Evolutionary conservation across 2,797 vertebrate genomes (phyloP), one percentile per base, ranked within the genome.

Genomic region (Anabacerthia variegaticeps): DNA sequence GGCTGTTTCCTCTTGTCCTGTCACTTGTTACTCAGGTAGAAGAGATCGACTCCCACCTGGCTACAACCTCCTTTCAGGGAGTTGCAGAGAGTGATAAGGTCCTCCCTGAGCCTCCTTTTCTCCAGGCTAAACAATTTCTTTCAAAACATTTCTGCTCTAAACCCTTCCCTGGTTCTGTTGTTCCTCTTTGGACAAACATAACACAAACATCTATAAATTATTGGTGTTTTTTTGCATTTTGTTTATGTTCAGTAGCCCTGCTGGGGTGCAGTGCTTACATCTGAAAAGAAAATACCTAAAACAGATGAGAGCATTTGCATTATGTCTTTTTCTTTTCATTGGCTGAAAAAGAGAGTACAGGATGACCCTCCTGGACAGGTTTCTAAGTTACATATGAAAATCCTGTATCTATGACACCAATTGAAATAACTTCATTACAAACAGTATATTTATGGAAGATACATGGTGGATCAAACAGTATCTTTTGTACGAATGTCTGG

Each of bases 41-140:
- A 84, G 24, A 69, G 26, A 39, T 4, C 0, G 1, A 9, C 4
- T 5, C 9, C 4, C 21, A 10, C 24, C 19, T 39, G 2, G 2
- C 16, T 87, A 10, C 15, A 43, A 5, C 17, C 15, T 43, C 17
- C 7, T 30, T 43, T 59, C 44, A 39, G 34, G 5, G 6, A 34
- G 1, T 7, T 77, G 36, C 22, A 44, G 24, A 43, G 32, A 43
- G 11, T 1, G 0, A 22, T 9, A 10, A 73, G 17, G 17, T 69
- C 14, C 23, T 14, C 17, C 32, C 24, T 54, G 4, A 85, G 26
- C 11, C 17, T 84, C 3, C 32, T 80, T 23, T 48, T 65, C n/a
- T 65, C 19, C 19, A 36, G 6, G 3, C 26, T 74, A 39, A 81
- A 69, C 48, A 39, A 39, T 39, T 1, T 3, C 12, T 85, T 27